These are phyloP conservation scores for Corvus hawaiiensis DNA, from an alignment of 2,113 vertebrate species.

Conservation along the genomic window DNA sequence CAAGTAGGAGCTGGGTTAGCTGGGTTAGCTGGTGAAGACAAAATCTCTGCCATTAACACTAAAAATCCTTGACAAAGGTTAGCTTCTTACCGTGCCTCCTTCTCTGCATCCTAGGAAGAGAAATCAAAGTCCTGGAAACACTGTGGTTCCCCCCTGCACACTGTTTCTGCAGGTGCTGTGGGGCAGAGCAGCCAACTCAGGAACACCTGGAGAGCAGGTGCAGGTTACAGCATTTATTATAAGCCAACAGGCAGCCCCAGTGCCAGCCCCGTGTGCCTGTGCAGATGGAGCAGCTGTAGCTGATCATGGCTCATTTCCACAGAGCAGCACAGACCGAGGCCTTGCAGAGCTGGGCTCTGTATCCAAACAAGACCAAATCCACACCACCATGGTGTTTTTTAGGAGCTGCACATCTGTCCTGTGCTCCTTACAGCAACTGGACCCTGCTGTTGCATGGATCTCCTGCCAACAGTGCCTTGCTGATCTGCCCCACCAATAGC, in stretches of 20 bases:
- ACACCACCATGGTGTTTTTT: accelerated
- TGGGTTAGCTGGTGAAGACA: background rate
- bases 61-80: background rate
- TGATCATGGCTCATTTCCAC: background rate
- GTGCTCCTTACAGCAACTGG: background rate
- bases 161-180: background rate
- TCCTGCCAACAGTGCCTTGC: constrained; percentile 1
- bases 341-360: background rate
- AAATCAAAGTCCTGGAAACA: background rate
- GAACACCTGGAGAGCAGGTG: background rate
- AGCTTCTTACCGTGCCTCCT: background rate
- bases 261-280: background rate
- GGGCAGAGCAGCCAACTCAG: background rate
- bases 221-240: background rate
- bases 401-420: background rate
- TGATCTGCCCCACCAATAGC: background rate
- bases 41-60: background rate
- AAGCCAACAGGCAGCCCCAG: background rate
- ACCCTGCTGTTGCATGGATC: background rate
- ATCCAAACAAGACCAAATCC: background rate
- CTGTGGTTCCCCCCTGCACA: background rate
- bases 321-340: background rate
- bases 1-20: background rate
- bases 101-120: background rate
- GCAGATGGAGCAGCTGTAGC: background rate